Evolutionary conservation across 2,113 vertebrate genomes (phyloP), one percentile per base, ranked within the genome.

Genomic region (Willisornis vidua): DNA sequence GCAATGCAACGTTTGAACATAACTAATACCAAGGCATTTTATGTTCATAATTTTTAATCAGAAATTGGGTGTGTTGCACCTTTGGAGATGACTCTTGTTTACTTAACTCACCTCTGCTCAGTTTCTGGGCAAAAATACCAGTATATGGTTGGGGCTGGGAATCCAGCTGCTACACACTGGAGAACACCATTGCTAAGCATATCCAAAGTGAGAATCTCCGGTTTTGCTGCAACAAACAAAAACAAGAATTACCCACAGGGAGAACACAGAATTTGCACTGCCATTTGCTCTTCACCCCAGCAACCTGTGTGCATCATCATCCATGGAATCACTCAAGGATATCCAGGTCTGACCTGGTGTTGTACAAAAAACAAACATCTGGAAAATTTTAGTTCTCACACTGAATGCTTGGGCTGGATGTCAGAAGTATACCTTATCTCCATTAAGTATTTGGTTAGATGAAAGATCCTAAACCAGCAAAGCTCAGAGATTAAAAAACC

Each of bases 41-140:
- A 70, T 52, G 39, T 57, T 85, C 61, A 66, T 89, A 45, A 68
- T 45, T 90, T 82, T 26, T 72, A 76, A 79, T 49, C 49, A 62
- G 72, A 70, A 94, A 68, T 7, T 54, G 19, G 5, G 6, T 31
- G 14, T 29, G 24, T 7, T 41, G 43, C 39, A 73, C 28, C 51
- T 79, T 55, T 83, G 46, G 39, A 94, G 89, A 85, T 43, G 89
- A 85, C 48, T 71, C 71, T n/a, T 28, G 16, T 89, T 94, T 89
- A 55, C 9, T 66, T 54, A 76, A 95, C 96, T 98, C 95, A 99
- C 99, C 99, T 98, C 92, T 98, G 98, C 66, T 99, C 98, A 1
- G 98, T 91, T 95, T 98, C 98, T 82, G 99, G 98, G 91, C 99
- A 99, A 97, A 99, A 99, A 96, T 98, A 99, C 99, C 99, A 99